Conservation (phyloP, 2,113 vertebrate species). For the human region DNA sequence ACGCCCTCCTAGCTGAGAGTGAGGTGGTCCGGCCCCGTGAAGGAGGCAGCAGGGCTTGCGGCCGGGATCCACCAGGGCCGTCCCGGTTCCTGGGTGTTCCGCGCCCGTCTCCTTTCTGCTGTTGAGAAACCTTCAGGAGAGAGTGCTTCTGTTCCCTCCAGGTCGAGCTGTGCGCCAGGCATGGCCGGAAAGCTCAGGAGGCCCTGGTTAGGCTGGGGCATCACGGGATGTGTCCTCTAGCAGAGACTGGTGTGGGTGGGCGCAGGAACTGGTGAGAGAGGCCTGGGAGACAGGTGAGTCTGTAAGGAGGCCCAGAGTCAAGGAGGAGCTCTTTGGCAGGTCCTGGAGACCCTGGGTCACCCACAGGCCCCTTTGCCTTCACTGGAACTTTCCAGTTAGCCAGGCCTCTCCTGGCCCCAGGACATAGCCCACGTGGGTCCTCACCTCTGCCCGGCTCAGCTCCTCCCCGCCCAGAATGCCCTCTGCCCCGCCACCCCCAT, state of each 20-base stretch:
- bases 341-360: background rate
- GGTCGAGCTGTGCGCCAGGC: background rate
- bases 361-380: background rate
- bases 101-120: accelerated
- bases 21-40: background rate
- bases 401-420: background rate
- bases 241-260: accelerated
- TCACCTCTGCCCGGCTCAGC: background rate
- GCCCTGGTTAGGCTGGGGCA: background rate
- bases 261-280: no score
- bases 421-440: background rate
- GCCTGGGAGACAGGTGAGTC: background rate
- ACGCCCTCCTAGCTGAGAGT: background rate
- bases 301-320: no score
- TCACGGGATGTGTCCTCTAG: accelerated
- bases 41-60: background rate
- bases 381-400: no score
- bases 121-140: background rate
- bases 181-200: background rate
- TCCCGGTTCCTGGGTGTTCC: no score
- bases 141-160: background rate
- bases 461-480: accelerated
- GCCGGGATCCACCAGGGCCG: background rate
- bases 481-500: no score
- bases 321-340: background rate